Percentiles rank a stretch among this genome's conserved stretches.
Evolutionary conservation across 2,888 invertebrate genomes (phyloP).

Genomic region (Bombyx huttoni): DNA sequence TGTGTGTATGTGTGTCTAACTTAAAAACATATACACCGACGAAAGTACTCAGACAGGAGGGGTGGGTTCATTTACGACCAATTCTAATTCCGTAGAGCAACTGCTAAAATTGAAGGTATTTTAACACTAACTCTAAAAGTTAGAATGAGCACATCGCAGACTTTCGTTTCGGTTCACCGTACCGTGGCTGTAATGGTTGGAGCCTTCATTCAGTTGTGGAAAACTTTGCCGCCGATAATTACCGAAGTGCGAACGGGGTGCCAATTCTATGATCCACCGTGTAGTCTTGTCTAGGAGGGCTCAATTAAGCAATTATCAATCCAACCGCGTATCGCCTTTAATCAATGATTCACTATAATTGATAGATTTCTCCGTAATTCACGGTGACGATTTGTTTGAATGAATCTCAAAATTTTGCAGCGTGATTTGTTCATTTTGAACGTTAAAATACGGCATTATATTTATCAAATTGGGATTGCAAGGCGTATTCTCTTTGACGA

Average conservation of each 20-base stretch:
- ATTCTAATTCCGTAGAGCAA: slow-evolving; percentile 19
- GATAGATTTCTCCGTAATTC: background rate
- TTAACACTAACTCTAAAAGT: slow-evolving; percentile 26
- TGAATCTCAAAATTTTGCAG: no score
- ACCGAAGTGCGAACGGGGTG: slow-evolving; percentile 47
- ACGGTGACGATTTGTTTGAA: no score
- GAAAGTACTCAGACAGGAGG: background rate
- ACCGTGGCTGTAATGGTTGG: slow-evolving; percentile 34
- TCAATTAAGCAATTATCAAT: slow-evolving; percentile 44
- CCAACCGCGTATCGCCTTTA: slow-evolving; percentile 10
- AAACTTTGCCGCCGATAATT: slow-evolving; percentile 57
- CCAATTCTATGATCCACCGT: slow-evolving; percentile 26
- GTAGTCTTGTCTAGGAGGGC: slow-evolving; percentile 17
- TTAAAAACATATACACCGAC: background rate
- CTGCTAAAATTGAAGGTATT: slow-evolving; percentile 23
- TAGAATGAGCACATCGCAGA: slow-evolving; percentile 25
- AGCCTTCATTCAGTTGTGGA: slow-evolving; percentile 36
- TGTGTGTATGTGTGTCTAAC: background rate
- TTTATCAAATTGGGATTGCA: no score
- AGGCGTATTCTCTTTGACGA: no score
- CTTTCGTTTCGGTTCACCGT: slow-evolving; percentile 26
- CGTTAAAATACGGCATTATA: no score
- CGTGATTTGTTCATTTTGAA: no score
- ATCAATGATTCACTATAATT: slow-evolving; percentile 4
- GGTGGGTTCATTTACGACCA: slow-evolving; percentile 4